Evolutionary conservation across 2,888 invertebrate genomes (phyloP).

Genomic region (Apantesis nais): DNA sequence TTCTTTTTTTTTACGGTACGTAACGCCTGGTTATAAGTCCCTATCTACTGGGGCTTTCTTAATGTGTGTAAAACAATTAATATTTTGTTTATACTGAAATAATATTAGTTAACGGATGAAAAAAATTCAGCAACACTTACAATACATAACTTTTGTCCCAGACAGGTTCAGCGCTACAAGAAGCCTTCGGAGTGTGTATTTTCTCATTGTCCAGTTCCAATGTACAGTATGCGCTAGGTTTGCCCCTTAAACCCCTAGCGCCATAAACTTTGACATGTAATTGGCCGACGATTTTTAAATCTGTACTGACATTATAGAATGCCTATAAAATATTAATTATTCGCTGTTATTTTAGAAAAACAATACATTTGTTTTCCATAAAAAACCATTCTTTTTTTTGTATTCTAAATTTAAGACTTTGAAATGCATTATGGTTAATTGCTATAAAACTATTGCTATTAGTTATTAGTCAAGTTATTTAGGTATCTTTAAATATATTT

Average conservation of each 20-base stretch:
- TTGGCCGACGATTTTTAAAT: slow-evolving; percentile 68
- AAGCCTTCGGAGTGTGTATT: slow-evolving; percentile 65
- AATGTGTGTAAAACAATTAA: too few relatives aligned
- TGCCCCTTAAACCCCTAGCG: slow-evolving; percentile 67
- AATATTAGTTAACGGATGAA: too few relatives aligned
- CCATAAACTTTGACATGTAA: slow-evolving; percentile 68
- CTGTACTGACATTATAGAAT: slow-evolving; percentile 52
- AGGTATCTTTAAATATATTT: not conserved
- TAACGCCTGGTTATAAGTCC: too few relatives aligned
- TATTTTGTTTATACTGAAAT: too few relatives aligned
- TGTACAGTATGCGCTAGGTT: slow-evolving; percentile 68
- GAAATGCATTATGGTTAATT: too few relatives aligned
- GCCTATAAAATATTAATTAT: slow-evolving; percentile 49
- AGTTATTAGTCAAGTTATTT: too few relatives aligned
- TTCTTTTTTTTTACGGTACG: too few relatives aligned
- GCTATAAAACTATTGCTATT: too few relatives aligned
- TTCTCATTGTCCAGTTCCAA: slow-evolving; percentile 75
- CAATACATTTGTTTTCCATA: not conserved
- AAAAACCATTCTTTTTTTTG: not conserved
- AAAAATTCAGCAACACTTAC: slow-evolving; percentile 57
- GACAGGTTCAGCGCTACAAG: slow-evolving; percentile 56
- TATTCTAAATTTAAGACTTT: not conserved
- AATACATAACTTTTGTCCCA: slow-evolving; percentile 76
- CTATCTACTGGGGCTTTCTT: too few relatives aligned
- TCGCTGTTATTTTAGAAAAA: not conserved